Base-by-base conservation (phyloP, 2,888 invertebrate species). In the Hesperia comma region DNA sequence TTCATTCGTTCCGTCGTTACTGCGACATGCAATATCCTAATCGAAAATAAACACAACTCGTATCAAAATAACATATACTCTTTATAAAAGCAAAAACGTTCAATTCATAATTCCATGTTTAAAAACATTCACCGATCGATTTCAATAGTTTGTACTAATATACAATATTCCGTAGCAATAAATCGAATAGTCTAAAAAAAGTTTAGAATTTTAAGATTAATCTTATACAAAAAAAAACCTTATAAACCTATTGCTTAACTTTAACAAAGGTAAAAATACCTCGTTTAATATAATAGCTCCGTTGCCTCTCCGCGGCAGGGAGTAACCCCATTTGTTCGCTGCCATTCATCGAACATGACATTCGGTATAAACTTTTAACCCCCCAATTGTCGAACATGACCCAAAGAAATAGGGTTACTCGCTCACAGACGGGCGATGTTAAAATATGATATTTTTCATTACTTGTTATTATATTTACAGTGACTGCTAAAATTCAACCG, bases 61-160 rank as follows among this genome's bases (percentile, higher is more conserved):
- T 89, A 89, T 87, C 87, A 89, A 88, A 90, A 90, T 88, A 72
- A 89, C 84, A 87, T 80, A 87, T 80, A 83, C 79, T 79, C 78
- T 79, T 80, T 78, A 79, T 79, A 79, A 79, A 85, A 87, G 82
- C 84, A 70, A 80, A 83, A 82, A 79, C 74, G 68, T 82, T 72
- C 79, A 79, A 82, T 79, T 77, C 81, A 80, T 64, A 63, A 63
- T 70, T 63, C 54, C 62, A 55, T 66, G 61, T 57, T 68, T 63
- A 33, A 53, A 66, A 60, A 69, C 66, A 62, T 63, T 55, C 26
- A 63, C 51, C 63, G 61, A 68, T 63, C 46, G 58, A 55, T 66
- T 66, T 63, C 82, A 83, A 85, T 83, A 85, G 84, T 90, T 91
- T 91, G 91, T 91, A 91, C 91, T 91, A 88, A 91, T 90, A 88